A percentile compares a stretch with the other conserved stretches of the same genome.
phyloP scores from a whole-genome alignment of 2,113 vertebrate genomes.

The Marcusenius ussheri region DNA sequence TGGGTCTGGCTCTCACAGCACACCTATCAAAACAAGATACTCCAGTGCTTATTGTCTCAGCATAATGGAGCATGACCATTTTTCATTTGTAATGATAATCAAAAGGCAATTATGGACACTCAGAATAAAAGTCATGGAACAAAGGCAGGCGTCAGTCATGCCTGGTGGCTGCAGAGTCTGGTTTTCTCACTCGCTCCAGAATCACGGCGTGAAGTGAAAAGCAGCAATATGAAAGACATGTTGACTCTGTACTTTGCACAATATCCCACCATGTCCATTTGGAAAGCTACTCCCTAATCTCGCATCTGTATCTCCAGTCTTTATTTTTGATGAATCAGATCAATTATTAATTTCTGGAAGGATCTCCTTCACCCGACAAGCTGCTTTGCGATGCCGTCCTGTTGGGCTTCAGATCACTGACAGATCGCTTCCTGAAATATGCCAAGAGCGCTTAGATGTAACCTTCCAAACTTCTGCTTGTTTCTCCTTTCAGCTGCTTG shows the following conservation, averaged over 20 bases:
- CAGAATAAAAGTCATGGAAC: slow-evolving; percentile 11
- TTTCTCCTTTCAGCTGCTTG: not conserved
- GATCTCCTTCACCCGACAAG: not conserved
- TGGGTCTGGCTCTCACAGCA: not conserved
- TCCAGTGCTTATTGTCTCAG: not conserved
- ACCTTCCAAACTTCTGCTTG: not conserved
- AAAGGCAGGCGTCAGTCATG: slow-evolving; percentile 11
- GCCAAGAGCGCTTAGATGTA: not conserved
- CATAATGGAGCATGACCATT: not conserved
- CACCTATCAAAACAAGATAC: not conserved
- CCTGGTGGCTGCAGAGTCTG: no score
- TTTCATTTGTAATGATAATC: slow-evolving; percentile 22
- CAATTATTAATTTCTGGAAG: not conserved
- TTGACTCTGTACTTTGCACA: not conserved
- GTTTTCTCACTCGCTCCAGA: not conserved
- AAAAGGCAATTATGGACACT: slow-evolving; percentile 19
- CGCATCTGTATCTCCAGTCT: not conserved
- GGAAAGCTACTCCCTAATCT: not conserved
- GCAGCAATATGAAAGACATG: not conserved
- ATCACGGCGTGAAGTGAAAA: not conserved
- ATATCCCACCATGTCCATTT: not conserved
- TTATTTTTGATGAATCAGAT: not conserved
- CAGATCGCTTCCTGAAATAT: not conserved
- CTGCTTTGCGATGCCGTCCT: not conserved
- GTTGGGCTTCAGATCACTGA: not conserved